Base-by-base conservation (phyloP, 1,140 invertebrate genomes). In the Achatina immaculata region DNA sequence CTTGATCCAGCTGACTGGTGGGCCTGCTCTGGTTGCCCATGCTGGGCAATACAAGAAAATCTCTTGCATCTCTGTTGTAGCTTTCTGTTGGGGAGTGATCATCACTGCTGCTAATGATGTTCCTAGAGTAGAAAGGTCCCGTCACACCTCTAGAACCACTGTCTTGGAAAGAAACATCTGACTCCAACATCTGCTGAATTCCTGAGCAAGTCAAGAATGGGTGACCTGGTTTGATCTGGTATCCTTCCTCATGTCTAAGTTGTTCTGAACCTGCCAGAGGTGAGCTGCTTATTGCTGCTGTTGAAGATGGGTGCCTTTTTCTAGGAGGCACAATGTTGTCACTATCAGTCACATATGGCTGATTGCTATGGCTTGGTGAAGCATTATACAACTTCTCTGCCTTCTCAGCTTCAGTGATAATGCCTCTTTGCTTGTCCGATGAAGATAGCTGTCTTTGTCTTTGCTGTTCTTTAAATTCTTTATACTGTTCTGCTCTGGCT, bases 21-120 rank as follows among this genome's bases (percentile, higher is more conserved):
- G 66, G 69, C 28, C 69, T 72, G 69, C 38, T 72, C 7, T 36
- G 69, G 14, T 40, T 72, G 40, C 69, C 43, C 69, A 72, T 40
- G 42, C 69, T 72, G 21, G 69, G 43, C 1, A 40, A 72, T 16
- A 72, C 69, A 4, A 72, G 34, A 24, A 40, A 40, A 72, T 72
- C 69, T 72, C 42, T 72, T 14, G 21, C n/a, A 58, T 58, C 55
- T 24, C 55, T 9, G n/a, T 19, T 58, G 55, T 58, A 58, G 21
- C 24, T 14, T 58, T 58, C 55, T 14, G 55, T 11, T 14, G 55
- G n/a, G 21, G 11, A 4, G n/a, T 58, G 11, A 45, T 3, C 34
- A 14, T 45, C 19, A 28, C 42, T 72, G 36, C 68, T 34, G 66
- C 24, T 40, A 51, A 24, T 24, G 11, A 51, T 11, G 48, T 51